Conservation (phyloP, 1,140 invertebrate genomes). For the Caenorhabditis latens region DNA sequence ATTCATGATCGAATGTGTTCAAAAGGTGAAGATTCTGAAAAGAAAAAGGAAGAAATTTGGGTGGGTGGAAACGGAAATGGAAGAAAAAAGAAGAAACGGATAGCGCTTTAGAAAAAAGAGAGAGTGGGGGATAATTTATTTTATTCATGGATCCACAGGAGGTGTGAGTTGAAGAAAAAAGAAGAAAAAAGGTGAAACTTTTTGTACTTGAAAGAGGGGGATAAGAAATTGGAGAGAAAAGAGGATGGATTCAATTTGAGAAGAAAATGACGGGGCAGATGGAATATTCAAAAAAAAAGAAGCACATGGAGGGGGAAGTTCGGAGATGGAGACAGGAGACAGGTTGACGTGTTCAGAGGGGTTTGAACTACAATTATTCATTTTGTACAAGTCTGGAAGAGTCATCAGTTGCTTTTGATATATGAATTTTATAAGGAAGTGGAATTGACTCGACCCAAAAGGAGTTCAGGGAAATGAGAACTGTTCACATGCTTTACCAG, state of each 20-base stretch:
- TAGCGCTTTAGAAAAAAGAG: slow-evolving; percentile 10
- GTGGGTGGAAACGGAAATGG: slow-evolving; percentile 40
- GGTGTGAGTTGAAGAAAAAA: slow-evolving; percentile 18
- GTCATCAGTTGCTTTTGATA: no score
- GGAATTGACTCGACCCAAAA: no score
- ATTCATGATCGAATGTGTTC: slow-evolving; percentile 31
- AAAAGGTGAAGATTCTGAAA: slow-evolving; percentile 18
- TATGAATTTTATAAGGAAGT: no score
- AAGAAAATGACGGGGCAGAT: slow-evolving; percentile 26
- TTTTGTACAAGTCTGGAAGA: no score
- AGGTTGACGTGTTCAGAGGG: no score
- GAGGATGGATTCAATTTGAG: slow-evolving; percentile 34
- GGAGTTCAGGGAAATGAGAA: no score
- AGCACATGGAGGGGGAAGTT: not conserved
- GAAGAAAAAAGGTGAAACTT: slow-evolving; percentile 25
- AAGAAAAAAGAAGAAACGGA: slow-evolving; percentile 46
- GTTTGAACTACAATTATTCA: no score
- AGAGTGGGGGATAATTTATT: slow-evolving; percentile 16
- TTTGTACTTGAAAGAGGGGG: slow-evolving; percentile 32
- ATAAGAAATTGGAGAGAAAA: not conserved
- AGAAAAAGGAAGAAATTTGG: slow-evolving; percentile 27
- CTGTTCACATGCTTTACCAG: no score
- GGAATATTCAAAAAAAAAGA: not conserved
- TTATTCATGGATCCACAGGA: slow-evolving; percentile 46
- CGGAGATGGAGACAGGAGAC: no score